Percentiles rank a stretch among this genome's conserved stretches.
phyloP scores from a whole-genome alignment of 2,888 invertebrate genomes.

The Zhengitettix transpicula region DNA sequence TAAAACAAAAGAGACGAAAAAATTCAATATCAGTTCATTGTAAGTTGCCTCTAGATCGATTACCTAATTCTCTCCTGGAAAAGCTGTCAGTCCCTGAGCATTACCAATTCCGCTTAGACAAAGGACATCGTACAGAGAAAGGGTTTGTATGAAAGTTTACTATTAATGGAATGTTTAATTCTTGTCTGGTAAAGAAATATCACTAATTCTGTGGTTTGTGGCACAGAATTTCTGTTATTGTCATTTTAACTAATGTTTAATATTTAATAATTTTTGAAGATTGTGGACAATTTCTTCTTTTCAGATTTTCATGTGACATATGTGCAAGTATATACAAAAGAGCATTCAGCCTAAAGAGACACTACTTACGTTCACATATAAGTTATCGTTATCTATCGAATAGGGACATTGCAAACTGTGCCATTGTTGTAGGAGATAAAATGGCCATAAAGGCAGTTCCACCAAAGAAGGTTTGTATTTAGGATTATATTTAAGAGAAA shows the following conservation, averaged over 20 bases:
- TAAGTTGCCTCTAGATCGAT: too few relatives aligned
- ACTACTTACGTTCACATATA: conserved; percentile 31
- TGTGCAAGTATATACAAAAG: conserved; percentile 29
- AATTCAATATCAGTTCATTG: too few relatives aligned
- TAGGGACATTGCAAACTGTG: conserved; percentile 27
- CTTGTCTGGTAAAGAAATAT: too few relatives aligned
- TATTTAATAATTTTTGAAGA: conserved; percentile 10
- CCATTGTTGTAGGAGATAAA: conserved; percentile 18
- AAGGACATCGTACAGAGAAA: not conserved
- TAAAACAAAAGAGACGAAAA: too few relatives aligned
- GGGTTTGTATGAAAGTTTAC: not conserved
- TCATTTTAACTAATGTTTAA: too few relatives aligned
- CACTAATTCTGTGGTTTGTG: too few relatives aligned
- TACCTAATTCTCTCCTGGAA: too few relatives aligned
- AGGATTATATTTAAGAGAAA: too few relatives aligned
- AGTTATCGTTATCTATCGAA: conserved; percentile 26
- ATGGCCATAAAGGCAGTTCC: not conserved
- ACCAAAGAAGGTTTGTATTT: not conserved
- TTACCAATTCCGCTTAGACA: not conserved
- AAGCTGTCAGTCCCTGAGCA: too few relatives aligned
- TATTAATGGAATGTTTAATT: too few relatives aligned
- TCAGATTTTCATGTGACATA: conserved; percentile 26
- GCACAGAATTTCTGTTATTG: too few relatives aligned
- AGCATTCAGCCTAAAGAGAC: conserved; percentile 31
- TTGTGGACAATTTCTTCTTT: conserved; percentile 12